Evolutionary conservation across 2,797 vertebrate species (phyloP).

Genomic region (Gallirallus australis): DNA sequence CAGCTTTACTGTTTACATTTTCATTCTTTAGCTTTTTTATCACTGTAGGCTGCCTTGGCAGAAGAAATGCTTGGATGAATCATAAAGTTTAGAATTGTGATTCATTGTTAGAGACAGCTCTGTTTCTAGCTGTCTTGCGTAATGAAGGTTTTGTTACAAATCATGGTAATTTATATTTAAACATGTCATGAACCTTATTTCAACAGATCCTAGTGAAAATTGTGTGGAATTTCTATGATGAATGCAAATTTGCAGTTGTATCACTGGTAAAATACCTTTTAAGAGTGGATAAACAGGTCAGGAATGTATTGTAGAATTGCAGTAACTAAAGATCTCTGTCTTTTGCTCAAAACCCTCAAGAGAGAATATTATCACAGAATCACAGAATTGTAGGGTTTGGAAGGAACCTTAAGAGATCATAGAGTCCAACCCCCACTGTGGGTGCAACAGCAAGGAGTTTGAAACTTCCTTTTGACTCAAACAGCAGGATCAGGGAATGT

Average conservation of each 20-base stretch:
- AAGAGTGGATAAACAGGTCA: background rate
- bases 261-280: background rate
- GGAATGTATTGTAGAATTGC: background rate
- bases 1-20: background rate
- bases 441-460: background rate
- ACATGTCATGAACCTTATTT: background rate
- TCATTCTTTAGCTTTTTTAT: constrained; percentile 10
- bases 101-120: constrained; percentile 35
- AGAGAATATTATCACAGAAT: background rate
- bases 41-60: background rate
- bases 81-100: constrained; percentile 18
- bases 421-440: background rate
- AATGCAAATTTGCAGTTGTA: background rate
- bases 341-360: background rate
- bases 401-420: too few relatives aligned
- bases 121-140: constrained; percentile 27
- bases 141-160: constrained; percentile 30
- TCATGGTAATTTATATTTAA: background rate
- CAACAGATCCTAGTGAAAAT: background rate
- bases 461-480: background rate
- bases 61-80: background rate
- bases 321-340: background rate
- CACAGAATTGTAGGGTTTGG: too few relatives aligned
- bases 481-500: background rate
- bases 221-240: background rate